A percentile compares a stretch with the other conserved stretches of the same genome.
phyloP scores from a whole-genome alignment of 1,140 invertebrate species.

The Radopholus similis region DNA sequence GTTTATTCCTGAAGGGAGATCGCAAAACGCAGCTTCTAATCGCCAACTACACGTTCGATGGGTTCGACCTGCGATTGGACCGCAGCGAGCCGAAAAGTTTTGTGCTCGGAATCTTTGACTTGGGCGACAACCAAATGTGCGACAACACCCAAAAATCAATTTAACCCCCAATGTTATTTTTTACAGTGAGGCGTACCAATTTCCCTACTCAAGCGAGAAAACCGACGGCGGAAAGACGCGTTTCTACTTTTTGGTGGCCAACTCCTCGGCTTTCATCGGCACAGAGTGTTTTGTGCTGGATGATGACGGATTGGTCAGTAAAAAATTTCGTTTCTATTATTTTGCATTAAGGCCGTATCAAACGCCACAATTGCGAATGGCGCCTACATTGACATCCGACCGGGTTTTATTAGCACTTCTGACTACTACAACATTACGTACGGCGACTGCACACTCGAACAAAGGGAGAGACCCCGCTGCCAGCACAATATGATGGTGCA shows the following conservation, averaged over 20 bases:
- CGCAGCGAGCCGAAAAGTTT: slow-evolving; percentile 5
- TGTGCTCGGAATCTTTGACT: slow-evolving; percentile 23
- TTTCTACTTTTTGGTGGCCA: slow-evolving; percentile 45
- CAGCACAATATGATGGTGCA: slow-evolving; percentile 18
- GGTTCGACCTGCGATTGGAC: background rate
- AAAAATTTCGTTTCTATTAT: slow-evolving; percentile 6
- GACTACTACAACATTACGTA: slow-evolving; percentile 46
- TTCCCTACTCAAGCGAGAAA: slow-evolving; percentile 49
- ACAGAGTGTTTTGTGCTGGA: slow-evolving; percentile 35
- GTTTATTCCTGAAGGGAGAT: slow-evolving; percentile 14
- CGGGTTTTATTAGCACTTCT: slow-evolving; percentile 43
- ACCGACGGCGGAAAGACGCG: slow-evolving; percentile 53
- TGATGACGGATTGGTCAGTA: slow-evolving; percentile 23
- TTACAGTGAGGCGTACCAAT: slow-evolving; percentile 25
- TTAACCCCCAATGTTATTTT: background rate
- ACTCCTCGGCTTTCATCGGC: slow-evolving; percentile 24
- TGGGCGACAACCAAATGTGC: background rate
- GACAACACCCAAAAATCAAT: background rate
- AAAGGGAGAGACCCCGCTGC: background rate
- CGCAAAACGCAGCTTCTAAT: slow-evolving; percentile 39
- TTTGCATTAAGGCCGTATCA: slow-evolving; percentile 12
- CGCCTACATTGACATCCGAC: slow-evolving; percentile 41
- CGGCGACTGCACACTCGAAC: slow-evolving; percentile 37
- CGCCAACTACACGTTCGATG: slow-evolving; percentile 35
- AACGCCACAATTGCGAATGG: slow-evolving; percentile 32